Evolutionary conservation across 2,113 vertebrate genomes (phyloP), one percentile per base, ranked within the genome.

Genomic region (Ptilorrhoa leucosticta): DNA sequence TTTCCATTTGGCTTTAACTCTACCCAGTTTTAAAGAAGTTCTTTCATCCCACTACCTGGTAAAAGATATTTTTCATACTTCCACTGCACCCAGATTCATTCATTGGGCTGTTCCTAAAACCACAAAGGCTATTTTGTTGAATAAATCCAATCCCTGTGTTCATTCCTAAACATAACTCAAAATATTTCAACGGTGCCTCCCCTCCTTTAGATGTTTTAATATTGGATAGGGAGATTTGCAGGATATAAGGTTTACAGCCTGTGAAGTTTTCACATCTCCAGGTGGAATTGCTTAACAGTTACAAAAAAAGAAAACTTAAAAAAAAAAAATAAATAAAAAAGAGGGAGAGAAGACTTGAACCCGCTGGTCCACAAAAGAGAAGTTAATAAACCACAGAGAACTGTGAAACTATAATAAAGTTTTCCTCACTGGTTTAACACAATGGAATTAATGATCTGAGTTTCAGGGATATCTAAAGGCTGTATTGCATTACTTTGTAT

Each of bases 221-320:
- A 88, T 69, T 47, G 91, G 68, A 90, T 58, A 66, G 90, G 63
- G 93, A 94, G 94, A 93, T 95, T 96, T 95, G 71, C 78, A 96
- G 87, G 82, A 95, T 88, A 64, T 88, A 87, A 95, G 93, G 87
- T 96, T 93, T 96, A 94, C 23, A 91, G 94, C 63, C 89, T 95
- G 94, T 96, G 95, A 96, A 93, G 84, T 91, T 93, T 91, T 94
- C 95, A 92, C 90, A 71, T 96, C 70, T 90, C 90, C 93, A 96
- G 95, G 85, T 95, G 94, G 96, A 95, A 90, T 50, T 94, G 82
- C 75, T 97, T 96, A 95, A 68, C 87, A 57, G 93, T 40, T 94
- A 89, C 33, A 30, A 88, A 95, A 87, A 68, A 82, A 70, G 37
- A 56, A 80, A 76, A 69, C 18, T 37, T 35, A 1, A 26, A 40